A percentile compares a stretch with the other conserved stretches of the same genome.
Evolutionary conservation across 2,113 vertebrate species (phyloP).

Genomic region (cattle (Bos taurus)): ARS-UCD2.0 NC_037333.1:95318001-95318500

Average conservation of each 20-base stretch:
- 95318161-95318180: not conserved
- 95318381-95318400: not conserved
- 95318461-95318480: not conserved
- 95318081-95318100: not conserved
- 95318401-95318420: not conserved
- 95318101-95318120: not conserved
- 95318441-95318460: not conserved
- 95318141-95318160: not conserved
- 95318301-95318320: not conserved
- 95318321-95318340: not conserved
- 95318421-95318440: not conserved
- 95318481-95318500: not conserved
- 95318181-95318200: not conserved
- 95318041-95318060: not conserved
- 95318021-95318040: not conserved
- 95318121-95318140: not conserved
- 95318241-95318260: not conserved
- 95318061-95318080: not conserved
- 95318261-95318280: not conserved
- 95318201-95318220: not conserved
- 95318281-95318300: not conserved
- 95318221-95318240: not conserved
- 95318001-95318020: not conserved
- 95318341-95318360: not conserved
- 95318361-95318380: not conserved